phyloP scores from a whole-genome alignment of 2,888 invertebrate species.

The Lycia hirtaria region DNA sequence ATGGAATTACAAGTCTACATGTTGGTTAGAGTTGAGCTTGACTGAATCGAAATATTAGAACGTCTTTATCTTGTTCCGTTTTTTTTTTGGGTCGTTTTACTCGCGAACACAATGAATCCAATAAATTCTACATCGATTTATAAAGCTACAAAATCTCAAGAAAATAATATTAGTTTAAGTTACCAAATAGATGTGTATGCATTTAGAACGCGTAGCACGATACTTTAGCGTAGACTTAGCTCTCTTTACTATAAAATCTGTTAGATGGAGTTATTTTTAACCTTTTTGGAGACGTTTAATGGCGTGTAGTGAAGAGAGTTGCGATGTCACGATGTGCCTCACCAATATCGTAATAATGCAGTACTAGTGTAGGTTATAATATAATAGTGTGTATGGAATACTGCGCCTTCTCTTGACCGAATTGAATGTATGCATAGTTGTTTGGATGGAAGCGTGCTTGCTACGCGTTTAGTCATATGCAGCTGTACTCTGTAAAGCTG shows the following conservation, averaged over 20 bases:
- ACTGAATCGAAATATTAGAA: too few species aligned
- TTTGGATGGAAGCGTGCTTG: conserved; percentile 19
- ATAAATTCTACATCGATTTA: too few species aligned
- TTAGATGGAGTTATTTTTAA: neutral
- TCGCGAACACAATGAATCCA: too few species aligned
- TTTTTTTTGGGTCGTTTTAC: too few species aligned
- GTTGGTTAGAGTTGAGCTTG: too few species aligned
- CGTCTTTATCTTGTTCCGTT: too few species aligned
- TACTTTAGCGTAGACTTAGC: conserved; percentile 40
- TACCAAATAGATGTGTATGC: conserved; percentile 73
- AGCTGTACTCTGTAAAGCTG: neutral
- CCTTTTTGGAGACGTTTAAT: conserved; percentile 15
- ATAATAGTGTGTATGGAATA: conserved; percentile 52
- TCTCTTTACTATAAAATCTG: conserved; percentile 25
- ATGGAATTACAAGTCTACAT: too few species aligned
- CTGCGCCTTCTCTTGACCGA: conserved; percentile 55
- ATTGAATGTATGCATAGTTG: conserved; percentile 40
- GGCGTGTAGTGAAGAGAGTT: conserved; percentile 32
- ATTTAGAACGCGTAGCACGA: conserved; percentile 73
- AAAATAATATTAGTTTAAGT: conserved; percentile 64
- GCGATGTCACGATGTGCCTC: conserved; percentile 77
- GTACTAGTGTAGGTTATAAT: conserved; percentile 53
- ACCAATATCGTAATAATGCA: conserved; percentile 56
- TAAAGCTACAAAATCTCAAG: conserved; percentile 60
- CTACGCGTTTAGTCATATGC: conserved; percentile 2